A percentile compares a stretch with the other conserved stretches of the same genome.
Conservation (phyloP, 2,113 vertebrate species). For the Bagarius yarrelli region DNA sequence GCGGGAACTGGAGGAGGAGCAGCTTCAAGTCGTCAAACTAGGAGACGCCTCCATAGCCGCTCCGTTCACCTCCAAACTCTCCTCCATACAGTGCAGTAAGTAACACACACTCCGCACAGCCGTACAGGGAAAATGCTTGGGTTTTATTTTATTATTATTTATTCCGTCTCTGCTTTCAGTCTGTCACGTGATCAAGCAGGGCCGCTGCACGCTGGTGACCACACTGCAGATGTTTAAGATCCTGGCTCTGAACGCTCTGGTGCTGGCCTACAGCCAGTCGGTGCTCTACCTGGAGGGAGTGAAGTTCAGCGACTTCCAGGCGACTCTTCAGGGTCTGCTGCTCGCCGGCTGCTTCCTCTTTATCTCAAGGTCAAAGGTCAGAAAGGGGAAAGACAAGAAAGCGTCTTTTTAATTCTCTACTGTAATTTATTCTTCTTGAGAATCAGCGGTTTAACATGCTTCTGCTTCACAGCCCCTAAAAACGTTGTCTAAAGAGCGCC, state of each 20-base stretch:
- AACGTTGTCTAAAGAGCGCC: conserved; percentile 88
- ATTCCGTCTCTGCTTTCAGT: conserved; percentile 66
- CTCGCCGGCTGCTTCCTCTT: conserved; percentile 97
- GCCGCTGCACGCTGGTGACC: conserved; percentile 92
- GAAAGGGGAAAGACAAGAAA: neutral
- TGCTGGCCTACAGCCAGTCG: conserved; percentile 96
- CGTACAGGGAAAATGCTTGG: too few species aligned
- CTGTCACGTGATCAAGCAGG: conserved; percentile 97
- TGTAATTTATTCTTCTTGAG: neutral
- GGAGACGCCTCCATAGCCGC: conserved; percentile 96
- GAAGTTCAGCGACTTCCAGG: conserved; percentile 97
- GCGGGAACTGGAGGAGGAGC: conserved; percentile 92
- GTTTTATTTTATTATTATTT: too few species aligned
- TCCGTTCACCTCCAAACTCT: conserved; percentile 96
- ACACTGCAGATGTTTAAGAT: conserved; percentile 99
- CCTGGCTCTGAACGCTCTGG: conserved; percentile 90
- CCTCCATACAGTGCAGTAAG: conserved; percentile 97
- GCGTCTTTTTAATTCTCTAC: neutral
- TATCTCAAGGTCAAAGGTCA: conserved; percentile 97
- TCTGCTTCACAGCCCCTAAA: conserved; percentile 81
- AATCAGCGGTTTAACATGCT: neutral
- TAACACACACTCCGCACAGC: conserved; percentile 34
- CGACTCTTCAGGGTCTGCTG: conserved; percentile 90
- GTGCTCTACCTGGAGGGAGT: conserved; percentile 95
- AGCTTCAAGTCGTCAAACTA: conserved; percentile 86